A percentile compares a stretch with the other conserved stretches of the same genome.
phyloP scores from a whole-genome alignment of 2,797 vertebrate species.

The Coendou prehensilis region DNA sequence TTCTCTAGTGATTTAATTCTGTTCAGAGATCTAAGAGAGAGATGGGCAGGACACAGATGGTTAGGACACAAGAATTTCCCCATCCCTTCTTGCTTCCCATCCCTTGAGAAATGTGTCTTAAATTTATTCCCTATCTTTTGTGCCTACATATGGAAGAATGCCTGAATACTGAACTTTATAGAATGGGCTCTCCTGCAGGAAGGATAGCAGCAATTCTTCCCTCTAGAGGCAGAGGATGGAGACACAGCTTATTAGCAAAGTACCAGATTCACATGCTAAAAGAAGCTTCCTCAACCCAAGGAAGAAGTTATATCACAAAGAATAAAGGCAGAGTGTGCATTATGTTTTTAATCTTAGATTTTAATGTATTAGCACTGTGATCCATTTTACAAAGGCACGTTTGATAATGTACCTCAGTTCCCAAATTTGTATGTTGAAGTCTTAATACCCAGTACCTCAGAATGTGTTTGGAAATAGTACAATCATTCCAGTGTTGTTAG shows the following conservation, averaged over 20 bases:
- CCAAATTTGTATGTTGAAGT: not conserved
- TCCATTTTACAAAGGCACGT: not conserved
- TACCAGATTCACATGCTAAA: not conserved
- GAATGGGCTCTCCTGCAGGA: not conserved
- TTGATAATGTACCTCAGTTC: not conserved
- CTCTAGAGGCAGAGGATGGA: slow-evolving; percentile 34
- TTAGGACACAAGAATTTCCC: not conserved
- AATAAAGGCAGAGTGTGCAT: not conserved
- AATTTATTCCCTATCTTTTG: not conserved
- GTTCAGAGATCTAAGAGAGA: not conserved
- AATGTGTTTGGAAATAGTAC: not conserved
- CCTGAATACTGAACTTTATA: not conserved
- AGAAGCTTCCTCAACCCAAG: not conserved
- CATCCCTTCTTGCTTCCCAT: not conserved
- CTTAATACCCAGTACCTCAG: not conserved
- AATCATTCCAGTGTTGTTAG: not conserved
- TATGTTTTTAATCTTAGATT: not conserved
- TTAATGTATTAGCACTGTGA: not conserved
- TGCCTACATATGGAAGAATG: not conserved
- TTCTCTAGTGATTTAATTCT: not conserved
- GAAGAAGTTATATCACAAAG: not conserved
- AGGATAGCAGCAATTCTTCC: not conserved
- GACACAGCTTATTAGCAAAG: not conserved
- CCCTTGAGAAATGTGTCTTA: not conserved
- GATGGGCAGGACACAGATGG: not conserved